phyloP scores from a whole-genome alignment of 2,113 vertebrate species.

The Heterotilapia buettikoferi region DNA sequence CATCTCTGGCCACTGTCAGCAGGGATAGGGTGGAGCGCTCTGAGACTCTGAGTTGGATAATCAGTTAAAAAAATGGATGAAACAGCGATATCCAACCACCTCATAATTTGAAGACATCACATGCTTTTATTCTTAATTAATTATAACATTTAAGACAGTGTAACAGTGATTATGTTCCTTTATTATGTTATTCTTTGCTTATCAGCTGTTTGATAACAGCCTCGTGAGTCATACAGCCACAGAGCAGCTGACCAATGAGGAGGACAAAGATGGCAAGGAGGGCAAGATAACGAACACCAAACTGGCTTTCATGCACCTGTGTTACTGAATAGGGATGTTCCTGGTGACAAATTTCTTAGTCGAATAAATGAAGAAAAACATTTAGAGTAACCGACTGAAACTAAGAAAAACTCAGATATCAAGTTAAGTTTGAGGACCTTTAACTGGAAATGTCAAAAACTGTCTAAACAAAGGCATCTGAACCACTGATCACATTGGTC shows the following conservation, averaged over 20 bases:
- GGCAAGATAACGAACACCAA: background rate
- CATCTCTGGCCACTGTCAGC: background rate
- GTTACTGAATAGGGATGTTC: background rate
- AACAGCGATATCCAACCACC: background rate
- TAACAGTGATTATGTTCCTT: background rate
- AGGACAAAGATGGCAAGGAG: background rate
- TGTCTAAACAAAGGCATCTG: background rate
- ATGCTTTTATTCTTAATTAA: background rate
- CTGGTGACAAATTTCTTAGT: background rate
- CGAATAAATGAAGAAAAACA: background rate
- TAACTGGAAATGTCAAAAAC: background rate
- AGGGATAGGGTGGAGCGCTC: background rate
- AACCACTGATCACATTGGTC: background rate
- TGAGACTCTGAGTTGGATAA: background rate
- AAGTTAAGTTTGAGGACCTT: background rate
- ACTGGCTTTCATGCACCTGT: background rate
- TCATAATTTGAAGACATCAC: background rate
- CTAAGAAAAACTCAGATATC: background rate
- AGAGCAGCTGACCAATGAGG: background rate
- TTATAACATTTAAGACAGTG: background rate
- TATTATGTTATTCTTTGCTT: background rate
- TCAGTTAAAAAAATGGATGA: background rate
- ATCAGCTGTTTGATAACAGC: background rate
- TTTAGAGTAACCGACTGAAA: background rate
- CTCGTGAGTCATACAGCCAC: background rate